Evolutionary conservation across 2,888 invertebrate species (phyloP).

Genomic region (Argyresthia albistria): DNA sequence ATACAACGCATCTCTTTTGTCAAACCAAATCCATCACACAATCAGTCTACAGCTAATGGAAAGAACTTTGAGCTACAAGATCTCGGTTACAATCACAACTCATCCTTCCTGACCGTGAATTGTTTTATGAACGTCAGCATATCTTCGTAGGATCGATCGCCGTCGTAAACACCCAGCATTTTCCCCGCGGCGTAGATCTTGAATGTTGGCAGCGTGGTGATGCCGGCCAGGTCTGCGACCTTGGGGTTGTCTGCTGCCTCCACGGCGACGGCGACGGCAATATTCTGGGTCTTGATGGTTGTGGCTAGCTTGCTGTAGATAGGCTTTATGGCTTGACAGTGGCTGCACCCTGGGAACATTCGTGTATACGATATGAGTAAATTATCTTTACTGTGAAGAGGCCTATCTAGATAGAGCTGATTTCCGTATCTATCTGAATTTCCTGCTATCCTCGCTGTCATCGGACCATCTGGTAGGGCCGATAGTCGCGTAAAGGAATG

Average conservation of each 20-base stretch:
- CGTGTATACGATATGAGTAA: too few relatives aligned
- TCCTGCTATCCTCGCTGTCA: too few relatives aligned
- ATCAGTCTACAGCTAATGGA: too few relatives aligned
- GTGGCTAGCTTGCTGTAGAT: slow-evolving; percentile 74
- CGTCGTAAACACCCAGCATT: slow-evolving; percentile 67
- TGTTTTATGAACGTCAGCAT: slow-evolving; percentile 62
- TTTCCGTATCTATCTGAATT: too few relatives aligned
- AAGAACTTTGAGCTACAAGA: too few relatives aligned
- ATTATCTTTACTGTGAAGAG: too few relatives aligned
- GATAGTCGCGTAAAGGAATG: too few relatives aligned
- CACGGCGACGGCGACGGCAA: slow-evolving; percentile 67
- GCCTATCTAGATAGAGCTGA: too few relatives aligned
- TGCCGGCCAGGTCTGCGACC: slow-evolving; percentile 70
- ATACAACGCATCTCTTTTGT: too few relatives aligned
- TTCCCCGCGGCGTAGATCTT: slow-evolving; percentile 73
- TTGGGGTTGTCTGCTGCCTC: slow-evolving; percentile 77
- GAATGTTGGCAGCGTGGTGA: slow-evolving; percentile 79
- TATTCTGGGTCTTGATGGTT: slow-evolving; percentile 46
- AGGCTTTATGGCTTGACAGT: slow-evolving; percentile 79
- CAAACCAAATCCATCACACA: too few relatives aligned
- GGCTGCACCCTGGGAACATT: slow-evolving; percentile 76
- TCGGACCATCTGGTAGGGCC: too few relatives aligned
- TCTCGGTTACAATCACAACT: slow-evolving; percentile 32
- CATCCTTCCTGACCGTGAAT: slow-evolving; percentile 38
- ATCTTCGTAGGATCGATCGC: slow-evolving; percentile 67